Base-by-base conservation (phyloP, 2,888 invertebrate species). In the Asteroscopus sphinx region DNA sequence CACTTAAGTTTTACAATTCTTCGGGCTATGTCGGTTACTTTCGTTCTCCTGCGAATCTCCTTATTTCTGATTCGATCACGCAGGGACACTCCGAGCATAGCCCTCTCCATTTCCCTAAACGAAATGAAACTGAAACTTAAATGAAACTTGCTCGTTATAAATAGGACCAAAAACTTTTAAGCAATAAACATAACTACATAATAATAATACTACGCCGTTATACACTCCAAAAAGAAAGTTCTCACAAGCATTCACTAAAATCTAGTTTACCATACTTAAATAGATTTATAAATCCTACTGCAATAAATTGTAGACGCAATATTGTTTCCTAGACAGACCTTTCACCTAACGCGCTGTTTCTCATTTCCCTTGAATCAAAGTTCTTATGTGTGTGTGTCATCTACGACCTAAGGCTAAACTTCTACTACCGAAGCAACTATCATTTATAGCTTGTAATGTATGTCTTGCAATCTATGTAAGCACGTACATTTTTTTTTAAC, bases 251-350 rank as follows among this genome's bases (percentile, higher is more conserved):
- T 53, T 45, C 44, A 56, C 63, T 70, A 63, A 60, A 51, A 66
- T 53, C 41, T 53, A 46, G 41, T 61, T 58, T 54, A 40, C 45
- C 39, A 49, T 35, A 39, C 72, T 65, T 67, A 65, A 67, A 69
- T 68, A 39, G 60, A 32, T 41, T 47, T 73, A 56, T 68, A 70
- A 65, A 61, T 36, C 54, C 64, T 71, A 76, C 71, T 64, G 71
- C 51, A 78, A 73, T 78, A 78, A 78, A 77, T 75, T 57, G 55
- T 59, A 52, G 40, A 30, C 53, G 64, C 63, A 73, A 71, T 74
- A 76, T 73, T 76, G 68, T 75, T 71, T 71, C 62, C 66, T 61
- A 55, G 54, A 60, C 8, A 42, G 53, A 78, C 79, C 78, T 78
- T 77, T 78, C 79, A 78, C 77, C 77, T 64, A 41, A 42, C 12